Evolutionary conservation across 2,797 vertebrate species (phyloP).

Genomic region (Clamator glandarius): DNA sequence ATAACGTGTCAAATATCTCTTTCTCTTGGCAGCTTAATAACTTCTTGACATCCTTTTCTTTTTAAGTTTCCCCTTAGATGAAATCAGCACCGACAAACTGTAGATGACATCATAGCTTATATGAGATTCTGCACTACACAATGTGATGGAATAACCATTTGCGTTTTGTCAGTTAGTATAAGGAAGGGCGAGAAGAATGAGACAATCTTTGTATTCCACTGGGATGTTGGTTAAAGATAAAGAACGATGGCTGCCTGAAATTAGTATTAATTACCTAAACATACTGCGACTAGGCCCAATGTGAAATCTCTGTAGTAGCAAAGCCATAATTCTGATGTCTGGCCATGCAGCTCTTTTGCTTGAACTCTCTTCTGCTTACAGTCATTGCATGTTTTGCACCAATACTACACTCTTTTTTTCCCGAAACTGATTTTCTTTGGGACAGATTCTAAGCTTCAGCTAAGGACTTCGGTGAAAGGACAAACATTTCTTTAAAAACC

Average conservation of each 20-base stretch:
- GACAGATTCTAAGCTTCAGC: background rate
- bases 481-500: background rate
- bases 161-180: background rate
- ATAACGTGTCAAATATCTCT: background rate
- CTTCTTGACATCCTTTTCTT: background rate
- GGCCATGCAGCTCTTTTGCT: background rate
- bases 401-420: background rate
- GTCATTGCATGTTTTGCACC: background rate
- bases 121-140: background rate
- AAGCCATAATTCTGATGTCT: background rate
- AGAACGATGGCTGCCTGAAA: conserved; percentile 23
- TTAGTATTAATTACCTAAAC: conserved; percentile 32
- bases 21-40: background rate
- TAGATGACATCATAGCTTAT: background rate
- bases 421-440: background rate
- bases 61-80: background rate
- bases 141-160: background rate
- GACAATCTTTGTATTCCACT: conserved; percentile 15
- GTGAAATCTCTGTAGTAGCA: background rate
- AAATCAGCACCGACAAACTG: background rate
- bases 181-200: conserved; percentile 24
- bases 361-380: rapidly evolving
- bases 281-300: background rate
- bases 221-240: conserved; percentile 35
- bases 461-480: background rate